Conservation (phyloP, 2,797 vertebrate genomes). For the Clarias laeviceps region DNA sequence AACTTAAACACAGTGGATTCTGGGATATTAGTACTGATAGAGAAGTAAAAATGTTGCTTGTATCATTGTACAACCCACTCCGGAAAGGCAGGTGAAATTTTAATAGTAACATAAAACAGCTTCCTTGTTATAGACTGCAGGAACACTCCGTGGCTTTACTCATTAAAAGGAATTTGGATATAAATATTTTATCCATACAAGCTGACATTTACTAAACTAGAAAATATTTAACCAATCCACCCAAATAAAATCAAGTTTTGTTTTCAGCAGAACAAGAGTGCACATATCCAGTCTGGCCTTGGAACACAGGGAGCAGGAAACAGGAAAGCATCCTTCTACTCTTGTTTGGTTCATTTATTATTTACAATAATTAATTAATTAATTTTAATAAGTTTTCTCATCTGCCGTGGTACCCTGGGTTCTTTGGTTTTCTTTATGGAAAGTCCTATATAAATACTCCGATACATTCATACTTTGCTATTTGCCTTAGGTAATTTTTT, state of each 20-base stretch:
- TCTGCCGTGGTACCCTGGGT: background rate
- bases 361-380: background rate
- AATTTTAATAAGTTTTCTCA: background rate
- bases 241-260: background rate
- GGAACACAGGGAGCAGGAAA: slow-evolving; percentile 28
- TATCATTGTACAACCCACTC: background rate
- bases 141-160: slow-evolving; percentile 11
- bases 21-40: background rate
- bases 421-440: background rate
- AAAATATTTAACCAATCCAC: slow-evolving; percentile 10
- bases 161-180: slow-evolving; percentile 14
- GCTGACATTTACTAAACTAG: background rate
- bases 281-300: background rate
- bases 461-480: too few species aligned
- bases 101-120: slow-evolving; percentile 27
- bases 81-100: background rate
- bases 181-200: background rate
- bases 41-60: slow-evolving; percentile 1
- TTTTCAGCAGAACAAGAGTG: background rate
- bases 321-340: background rate
- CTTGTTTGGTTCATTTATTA: background rate
- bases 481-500: too few species aligned
- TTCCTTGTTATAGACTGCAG: background rate
- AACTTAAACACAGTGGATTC: background rate
- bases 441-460: background rate